Conservation (phyloP, 2,113 vertebrate genomes). For the Corydoras maculifer region DNA sequence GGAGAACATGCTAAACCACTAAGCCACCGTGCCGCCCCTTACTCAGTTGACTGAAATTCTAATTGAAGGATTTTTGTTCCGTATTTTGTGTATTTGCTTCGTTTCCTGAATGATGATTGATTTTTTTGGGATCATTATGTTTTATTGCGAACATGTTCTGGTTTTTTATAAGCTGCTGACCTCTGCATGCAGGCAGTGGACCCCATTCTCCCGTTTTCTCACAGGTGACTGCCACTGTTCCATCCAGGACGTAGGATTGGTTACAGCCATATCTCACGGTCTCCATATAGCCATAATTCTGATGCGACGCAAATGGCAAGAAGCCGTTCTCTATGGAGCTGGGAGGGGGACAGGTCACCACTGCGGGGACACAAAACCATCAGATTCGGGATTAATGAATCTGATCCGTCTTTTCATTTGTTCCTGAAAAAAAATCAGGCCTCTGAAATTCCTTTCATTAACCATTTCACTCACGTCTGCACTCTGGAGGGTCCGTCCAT, state of each 20-base stretch:
- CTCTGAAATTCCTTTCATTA: too few species aligned
- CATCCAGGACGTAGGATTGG: conserved; percentile 65
- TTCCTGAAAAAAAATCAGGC: too few species aligned
- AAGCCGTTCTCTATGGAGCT: conserved; percentile 72
- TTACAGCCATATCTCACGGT: conserved; percentile 76
- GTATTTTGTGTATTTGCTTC: too few species aligned
- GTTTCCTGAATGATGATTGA: too few species aligned
- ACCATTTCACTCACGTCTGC: conserved; percentile 62
- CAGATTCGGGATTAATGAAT: too few species aligned
- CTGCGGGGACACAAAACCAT: conserved; percentile 49
- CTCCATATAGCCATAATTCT: conserved; percentile 70
- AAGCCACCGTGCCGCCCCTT: too few species aligned
- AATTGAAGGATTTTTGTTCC: too few species aligned
- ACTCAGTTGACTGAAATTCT: too few species aligned
- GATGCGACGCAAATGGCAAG: conserved; percentile 69
- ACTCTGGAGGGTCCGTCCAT: conserved; percentile 78
- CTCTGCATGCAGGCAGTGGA: conserved; percentile 53
- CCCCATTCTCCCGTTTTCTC: conserved; percentile 78
- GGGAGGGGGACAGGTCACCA: conserved; percentile 73
- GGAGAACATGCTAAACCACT: too few species aligned
- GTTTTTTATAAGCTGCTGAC: not conserved
- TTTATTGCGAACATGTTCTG: too few species aligned
- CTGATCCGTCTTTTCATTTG: too few species aligned
- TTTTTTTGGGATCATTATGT: too few species aligned
- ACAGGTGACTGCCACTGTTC: conserved; percentile 66